These are phyloP conservation scores for Caerostris darwini DNA, from an alignment of 1,140 invertebrate genomes.

Conservation along the genomic window DNA sequence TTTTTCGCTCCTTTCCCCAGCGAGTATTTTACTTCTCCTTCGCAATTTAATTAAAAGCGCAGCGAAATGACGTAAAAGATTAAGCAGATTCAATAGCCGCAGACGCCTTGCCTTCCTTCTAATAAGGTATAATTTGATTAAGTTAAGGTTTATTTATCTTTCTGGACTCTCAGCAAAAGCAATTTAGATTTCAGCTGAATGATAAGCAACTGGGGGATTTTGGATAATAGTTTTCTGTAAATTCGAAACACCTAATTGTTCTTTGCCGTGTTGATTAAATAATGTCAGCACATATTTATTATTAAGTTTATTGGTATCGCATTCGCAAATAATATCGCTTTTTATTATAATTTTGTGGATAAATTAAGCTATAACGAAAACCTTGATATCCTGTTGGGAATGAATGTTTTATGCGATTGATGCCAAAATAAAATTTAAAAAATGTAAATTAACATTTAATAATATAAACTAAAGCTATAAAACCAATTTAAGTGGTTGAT, in stretches of 20 bases:
- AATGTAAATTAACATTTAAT: too few species aligned
- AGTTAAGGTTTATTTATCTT: slow-evolving; percentile 36
- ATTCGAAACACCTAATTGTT: slow-evolving; percentile 37
- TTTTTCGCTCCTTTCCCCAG: neutral
- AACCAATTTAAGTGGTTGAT: too few species aligned
- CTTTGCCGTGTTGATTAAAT: slow-evolving; percentile 6
- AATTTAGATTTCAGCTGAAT: slow-evolving; percentile 27
- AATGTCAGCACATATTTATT: slow-evolving; percentile 37
- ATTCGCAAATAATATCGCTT: neutral
- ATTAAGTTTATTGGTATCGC: slow-evolving; percentile 20
- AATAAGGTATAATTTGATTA: slow-evolving; percentile 50
- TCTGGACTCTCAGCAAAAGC: slow-evolving; percentile 1
- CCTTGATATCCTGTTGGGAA: neutral
- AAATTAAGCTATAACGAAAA: neutral
- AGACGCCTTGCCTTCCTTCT: neutral
- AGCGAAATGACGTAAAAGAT: slow-evolving; percentile 31
- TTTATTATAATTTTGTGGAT: neutral
- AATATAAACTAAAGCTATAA: too few species aligned
- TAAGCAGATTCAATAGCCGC: slow-evolving; percentile 38
- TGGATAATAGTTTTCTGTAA: slow-evolving; percentile 12
- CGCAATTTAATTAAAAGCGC: slow-evolving; percentile 10
- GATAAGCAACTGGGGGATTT: slow-evolving; percentile 18
- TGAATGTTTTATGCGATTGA: neutral
- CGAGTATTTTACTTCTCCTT: neutral
- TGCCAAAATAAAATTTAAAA: too few species aligned